phyloP scores from a whole-genome alignment of 2,888 invertebrate species.

The Tillus elongatus region DNA sequence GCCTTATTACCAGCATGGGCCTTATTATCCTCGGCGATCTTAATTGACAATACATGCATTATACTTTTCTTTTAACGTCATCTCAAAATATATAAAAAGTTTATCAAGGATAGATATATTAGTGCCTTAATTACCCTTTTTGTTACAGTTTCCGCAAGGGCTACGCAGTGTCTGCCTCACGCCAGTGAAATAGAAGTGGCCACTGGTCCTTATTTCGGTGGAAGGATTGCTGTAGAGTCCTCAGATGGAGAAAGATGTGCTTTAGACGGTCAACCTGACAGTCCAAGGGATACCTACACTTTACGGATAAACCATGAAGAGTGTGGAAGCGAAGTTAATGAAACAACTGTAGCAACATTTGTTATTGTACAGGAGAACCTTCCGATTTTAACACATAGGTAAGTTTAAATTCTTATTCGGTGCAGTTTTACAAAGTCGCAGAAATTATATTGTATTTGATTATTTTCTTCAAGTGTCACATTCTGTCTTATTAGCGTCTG shows the following conservation, averaged over 20 bases:
- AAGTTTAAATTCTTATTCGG: too few species aligned
- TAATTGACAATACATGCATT: too few species aligned
- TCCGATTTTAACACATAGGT: slow-evolving; percentile 70
- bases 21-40: too few species aligned
- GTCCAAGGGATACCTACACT: slow-evolving; percentile 63
- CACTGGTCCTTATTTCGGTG: slow-evolving; percentile 73
- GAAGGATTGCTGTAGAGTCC: slow-evolving; percentile 66
- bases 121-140: too few species aligned
- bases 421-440: too few species aligned
- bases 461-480: too few species aligned
- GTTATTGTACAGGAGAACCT: slow-evolving; percentile 76
- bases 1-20: too few species aligned
- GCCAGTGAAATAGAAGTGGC: slow-evolving; percentile 76
- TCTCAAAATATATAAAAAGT: too few species aligned
- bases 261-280: slow-evolving; percentile 64
- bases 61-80: too few species aligned
- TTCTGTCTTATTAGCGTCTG: too few species aligned
- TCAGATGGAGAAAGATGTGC: slow-evolving; percentile 63
- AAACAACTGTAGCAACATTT: slow-evolving; percentile 71
- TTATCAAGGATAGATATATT: too few species aligned
- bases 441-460: too few species aligned
- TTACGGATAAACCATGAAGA: slow-evolving; percentile 64
- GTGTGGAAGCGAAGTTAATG: slow-evolving; percentile 58
- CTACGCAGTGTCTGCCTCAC: slow-evolving; percentile 69
- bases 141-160: slow-evolving; percentile 70